These are phyloP conservation scores for Dromius quadrimaculatus DNA, from an alignment of 2,888 invertebrate genomes.

Conservation along the genomic window DNA sequence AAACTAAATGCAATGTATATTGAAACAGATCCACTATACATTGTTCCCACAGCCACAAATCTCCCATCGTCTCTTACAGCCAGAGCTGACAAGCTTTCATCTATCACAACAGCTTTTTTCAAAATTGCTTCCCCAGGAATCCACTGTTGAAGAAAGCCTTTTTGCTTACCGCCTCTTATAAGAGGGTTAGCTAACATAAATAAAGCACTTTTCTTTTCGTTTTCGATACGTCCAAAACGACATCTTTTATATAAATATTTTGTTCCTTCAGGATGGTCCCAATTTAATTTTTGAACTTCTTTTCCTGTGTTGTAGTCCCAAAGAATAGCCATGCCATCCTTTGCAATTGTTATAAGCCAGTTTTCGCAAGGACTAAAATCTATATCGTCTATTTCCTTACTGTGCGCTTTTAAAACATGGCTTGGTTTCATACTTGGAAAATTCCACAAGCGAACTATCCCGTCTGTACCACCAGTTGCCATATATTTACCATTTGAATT, in stretches of 20 bases:
- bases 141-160: conserved; percentile 86
- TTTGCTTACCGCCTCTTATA: conserved; percentile 77
- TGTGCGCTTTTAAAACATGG: conserved; percentile 81
- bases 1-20: conserved; percentile 93
- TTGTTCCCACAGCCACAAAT: conserved; percentile 92
- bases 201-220: conserved; percentile 74
- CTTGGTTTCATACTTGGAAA: conserved; percentile 83
- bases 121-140: conserved; percentile 73
- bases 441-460: conserved; percentile 87
- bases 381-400: conserved; percentile 93
- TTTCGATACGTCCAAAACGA: conserved; percentile 78
- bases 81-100: conserved; percentile 85
- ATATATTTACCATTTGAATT: conserved; percentile 82
- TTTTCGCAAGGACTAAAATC: conserved; percentile 88
- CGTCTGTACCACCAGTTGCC: conserved; percentile 94
- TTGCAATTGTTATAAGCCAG: conserved; percentile 85
- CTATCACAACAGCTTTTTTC: conserved; percentile 71
- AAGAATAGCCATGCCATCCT: conserved; percentile 85
- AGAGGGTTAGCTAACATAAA: conserved; percentile 87
- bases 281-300: conserved; percentile 77
- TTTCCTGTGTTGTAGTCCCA: conserved; percentile 81
- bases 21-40: conserved; percentile 92
- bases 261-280: conserved; percentile 80
- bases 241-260: conserved; percentile 89
- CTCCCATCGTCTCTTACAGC: conserved; percentile 92